These are phyloP conservation scores for Heliconius melpomene DNA, from an alignment of 1,140 invertebrate species.

Conservation along the genomic window DNA sequence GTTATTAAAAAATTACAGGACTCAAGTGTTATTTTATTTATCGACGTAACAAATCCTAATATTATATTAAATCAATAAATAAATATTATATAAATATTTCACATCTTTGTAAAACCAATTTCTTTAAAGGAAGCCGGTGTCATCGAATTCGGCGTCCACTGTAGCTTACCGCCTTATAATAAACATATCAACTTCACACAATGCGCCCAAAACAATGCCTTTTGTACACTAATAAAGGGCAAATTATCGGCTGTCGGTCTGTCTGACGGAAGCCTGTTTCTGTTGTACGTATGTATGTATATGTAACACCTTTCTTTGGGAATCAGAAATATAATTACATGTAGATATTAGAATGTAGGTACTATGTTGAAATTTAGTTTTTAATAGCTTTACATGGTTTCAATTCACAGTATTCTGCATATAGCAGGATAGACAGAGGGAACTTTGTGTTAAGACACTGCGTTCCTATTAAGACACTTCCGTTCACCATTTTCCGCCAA, in stretches of 20 bases:
- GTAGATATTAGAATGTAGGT: not conserved
- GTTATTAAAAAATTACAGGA: no score
- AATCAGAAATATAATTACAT: constrained; percentile 10
- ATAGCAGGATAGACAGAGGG: not conserved
- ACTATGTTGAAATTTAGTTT: not conserved
- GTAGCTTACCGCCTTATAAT: constrained; percentile 57
- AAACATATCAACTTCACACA: constrained; percentile 73
- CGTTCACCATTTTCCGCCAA: not conserved
- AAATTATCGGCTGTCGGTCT: constrained; percentile 55
- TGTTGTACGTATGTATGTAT: not conserved
- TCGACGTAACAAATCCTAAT: no score
- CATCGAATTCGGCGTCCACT: constrained; percentile 37
- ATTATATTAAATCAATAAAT: no score
- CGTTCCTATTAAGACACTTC: no score
- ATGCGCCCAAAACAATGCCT: constrained; percentile 64
- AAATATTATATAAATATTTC: not conserved
- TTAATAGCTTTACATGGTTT: not conserved
- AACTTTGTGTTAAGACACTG: not conserved
- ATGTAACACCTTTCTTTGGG: constrained; percentile 15
- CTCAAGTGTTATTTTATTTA: no score
- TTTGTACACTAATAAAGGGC: constrained; percentile 64
- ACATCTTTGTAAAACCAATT: not conserved
- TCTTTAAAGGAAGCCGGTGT: constrained; percentile 25
- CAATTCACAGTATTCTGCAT: not conserved
- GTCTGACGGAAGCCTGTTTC: constrained; percentile 30